Conservation (phyloP, 2,797 vertebrate species). For the Thunnus albacares region DNA sequence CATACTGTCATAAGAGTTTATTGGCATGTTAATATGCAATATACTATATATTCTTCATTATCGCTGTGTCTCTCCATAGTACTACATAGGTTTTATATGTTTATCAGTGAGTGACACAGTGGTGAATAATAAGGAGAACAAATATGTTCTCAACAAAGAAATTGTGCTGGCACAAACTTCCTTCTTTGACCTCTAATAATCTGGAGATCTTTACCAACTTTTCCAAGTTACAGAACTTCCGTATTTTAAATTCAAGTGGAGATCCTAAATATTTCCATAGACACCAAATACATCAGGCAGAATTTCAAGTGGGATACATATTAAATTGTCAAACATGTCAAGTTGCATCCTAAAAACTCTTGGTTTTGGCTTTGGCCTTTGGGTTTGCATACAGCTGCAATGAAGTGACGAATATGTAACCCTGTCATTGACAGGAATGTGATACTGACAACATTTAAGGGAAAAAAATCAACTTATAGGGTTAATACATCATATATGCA, state of each 20-base stretch:
- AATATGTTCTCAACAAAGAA: neutral
- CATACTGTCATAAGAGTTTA: neutral
- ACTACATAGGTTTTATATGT: too few species aligned
- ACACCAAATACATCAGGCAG: neutral
- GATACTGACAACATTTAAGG: neutral
- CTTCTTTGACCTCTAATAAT: neutral
- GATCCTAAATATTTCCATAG: neutral
- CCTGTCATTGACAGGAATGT: neutral
- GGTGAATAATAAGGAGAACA: neutral
- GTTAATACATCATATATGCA: neutral
- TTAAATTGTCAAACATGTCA: too few species aligned
- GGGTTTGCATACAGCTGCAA: neutral
- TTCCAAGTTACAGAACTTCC: neutral
- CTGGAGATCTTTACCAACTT: neutral
- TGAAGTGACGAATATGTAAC: too few species aligned
- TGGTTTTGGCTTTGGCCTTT: too few species aligned
- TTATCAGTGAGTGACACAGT: neutral
- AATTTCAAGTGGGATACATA: too few species aligned
- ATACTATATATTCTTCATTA: neutral
- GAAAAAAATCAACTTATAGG: neutral
- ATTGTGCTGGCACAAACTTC: neutral
- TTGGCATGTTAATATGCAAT: neutral
- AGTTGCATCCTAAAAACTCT: neutral
- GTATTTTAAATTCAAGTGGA: neutral
- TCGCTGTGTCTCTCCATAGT: too few species aligned